Base-by-base conservation (phyloP, 1,140 invertebrate species). In the Euschistus heros region DNA sequence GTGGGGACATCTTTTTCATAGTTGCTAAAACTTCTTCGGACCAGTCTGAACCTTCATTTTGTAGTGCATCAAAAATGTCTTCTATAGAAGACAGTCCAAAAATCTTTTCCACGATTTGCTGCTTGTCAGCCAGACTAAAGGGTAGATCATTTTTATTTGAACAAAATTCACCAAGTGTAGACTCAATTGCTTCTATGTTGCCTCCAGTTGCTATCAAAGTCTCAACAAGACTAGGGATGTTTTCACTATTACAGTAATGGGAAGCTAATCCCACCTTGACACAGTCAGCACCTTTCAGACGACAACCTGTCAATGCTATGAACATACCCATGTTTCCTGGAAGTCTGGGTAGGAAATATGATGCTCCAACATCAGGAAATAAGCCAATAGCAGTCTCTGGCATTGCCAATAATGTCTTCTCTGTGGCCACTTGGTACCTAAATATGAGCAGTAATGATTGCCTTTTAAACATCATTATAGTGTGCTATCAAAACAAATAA, bases 351-450 rank as follows among this genome's bases (percentile, higher is more conserved):
- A 99, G 78, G 73, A 99, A 95, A 72, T 95, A 87, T 10, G 87
- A 85, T 17, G 86, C 93, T 30, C 97, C 97, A 55, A 99, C 97
- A 81, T 99, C 97, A 14, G 96, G 94, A 73, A 98, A 96, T n/a
- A 99, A 79, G 17, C 92, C 92, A 71, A 96, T 95, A 26, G 86
- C 87, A 17, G 91, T 93, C 80, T 98, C 94, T 18, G 96, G 97
- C 97, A 99, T 99, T 17, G 97, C 94, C 77, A 98, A 94, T n/a
- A 98, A 70, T 0, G 96, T 96, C 70, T 84, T 89, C 76, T 99
- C 97, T 7, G 95, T 98, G 8, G 94, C 94, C n/a, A 99, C 84
- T 68, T 95, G 82, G 74, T 92, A 98, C 71, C 33, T 37, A 13
- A 37, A 37, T 37, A 10, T 10, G 13, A 37, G 1, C 33, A 37